Conservation (phyloP, 2,797 vertebrate genomes). For the Phataginus tricuspis region DNA sequence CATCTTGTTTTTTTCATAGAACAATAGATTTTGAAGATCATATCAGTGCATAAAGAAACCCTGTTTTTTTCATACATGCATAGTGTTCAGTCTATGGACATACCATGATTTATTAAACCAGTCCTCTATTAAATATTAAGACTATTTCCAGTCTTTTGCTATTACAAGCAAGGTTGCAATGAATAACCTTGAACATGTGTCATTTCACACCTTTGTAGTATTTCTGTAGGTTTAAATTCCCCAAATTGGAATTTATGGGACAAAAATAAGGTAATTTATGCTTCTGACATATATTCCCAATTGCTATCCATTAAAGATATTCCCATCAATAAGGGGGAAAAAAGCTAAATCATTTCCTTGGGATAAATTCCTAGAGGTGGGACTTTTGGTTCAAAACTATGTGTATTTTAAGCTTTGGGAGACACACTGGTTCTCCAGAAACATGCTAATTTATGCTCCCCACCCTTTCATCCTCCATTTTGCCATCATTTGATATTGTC, state of each 20-base stretch:
- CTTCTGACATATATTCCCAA: not conserved
- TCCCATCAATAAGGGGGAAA: not conserved
- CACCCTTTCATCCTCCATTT: not conserved
- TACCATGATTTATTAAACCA: not conserved
- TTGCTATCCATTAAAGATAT: not conserved
- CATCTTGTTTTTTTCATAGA: not conserved
- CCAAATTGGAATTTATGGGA: not conserved
- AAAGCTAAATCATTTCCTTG: not conserved
- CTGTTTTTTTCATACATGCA: not conserved
- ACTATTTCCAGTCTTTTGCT: not conserved
- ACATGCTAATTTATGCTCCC: not conserved
- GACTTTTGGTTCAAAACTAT: not conserved
- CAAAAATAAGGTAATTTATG: not conserved
- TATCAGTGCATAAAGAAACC: not conserved
- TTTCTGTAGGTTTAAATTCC: not conserved
- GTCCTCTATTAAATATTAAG: not conserved
- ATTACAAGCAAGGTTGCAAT: not conserved
- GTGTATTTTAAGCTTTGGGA: slow-evolving; percentile 19
- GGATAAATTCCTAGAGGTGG: slow-evolving; percentile 18
- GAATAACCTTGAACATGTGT: not conserved
- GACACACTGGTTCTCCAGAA: slow-evolving; percentile 27
- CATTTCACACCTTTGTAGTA: not conserved
- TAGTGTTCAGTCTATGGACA: not conserved
- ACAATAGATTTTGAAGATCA: not conserved
- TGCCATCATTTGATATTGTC: not conserved